Evolutionary conservation across 1,140 invertebrate genomes (phyloP).

Genomic region (Drosophila lowei): DNA sequence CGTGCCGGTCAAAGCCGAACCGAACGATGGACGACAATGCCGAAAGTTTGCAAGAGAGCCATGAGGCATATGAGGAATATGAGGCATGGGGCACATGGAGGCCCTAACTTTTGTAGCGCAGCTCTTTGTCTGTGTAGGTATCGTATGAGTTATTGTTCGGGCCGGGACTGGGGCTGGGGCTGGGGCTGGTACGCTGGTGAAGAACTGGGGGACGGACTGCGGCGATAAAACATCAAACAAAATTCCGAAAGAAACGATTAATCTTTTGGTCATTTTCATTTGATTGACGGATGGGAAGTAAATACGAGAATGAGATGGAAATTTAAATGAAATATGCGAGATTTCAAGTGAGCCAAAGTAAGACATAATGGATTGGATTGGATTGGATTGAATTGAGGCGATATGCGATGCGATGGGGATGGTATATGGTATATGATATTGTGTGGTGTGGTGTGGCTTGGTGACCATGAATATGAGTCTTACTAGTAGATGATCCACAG

Average conservation of each 20-base stretch:
- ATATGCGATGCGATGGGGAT: no score
- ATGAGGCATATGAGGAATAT: background rate
- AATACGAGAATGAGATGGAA: slow-evolving; percentile 62
- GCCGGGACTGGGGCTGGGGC: no score
- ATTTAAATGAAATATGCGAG: slow-evolving; percentile 48
- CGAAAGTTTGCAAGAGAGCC: no score
- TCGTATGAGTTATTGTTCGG: slow-evolving; percentile 39
- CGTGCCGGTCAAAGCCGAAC: no score
- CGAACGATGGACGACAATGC: no score
- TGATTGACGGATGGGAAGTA: slow-evolving; percentile 82
- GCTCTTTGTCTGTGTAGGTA: background rate
- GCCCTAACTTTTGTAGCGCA: slow-evolving; percentile 7
- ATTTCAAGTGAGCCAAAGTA: slow-evolving; percentile 34
- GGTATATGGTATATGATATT: no score
- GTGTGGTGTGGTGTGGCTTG: no score
- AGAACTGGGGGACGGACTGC: slow-evolving; percentile 35
- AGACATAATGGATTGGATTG: slow-evolving; percentile 38
- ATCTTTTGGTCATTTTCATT: slow-evolving; percentile 83
- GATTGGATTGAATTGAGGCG: background rate
- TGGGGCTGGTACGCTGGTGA: slow-evolving; percentile 34
- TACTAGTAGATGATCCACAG: no score
- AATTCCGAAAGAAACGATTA: slow-evolving; percentile 82
- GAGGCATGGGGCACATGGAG: background rate
- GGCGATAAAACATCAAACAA: slow-evolving; percentile 81
- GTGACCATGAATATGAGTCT: no score